Conservation (phyloP, 92 coral and sea anemone species). For the Ricordea florida region DNA sequence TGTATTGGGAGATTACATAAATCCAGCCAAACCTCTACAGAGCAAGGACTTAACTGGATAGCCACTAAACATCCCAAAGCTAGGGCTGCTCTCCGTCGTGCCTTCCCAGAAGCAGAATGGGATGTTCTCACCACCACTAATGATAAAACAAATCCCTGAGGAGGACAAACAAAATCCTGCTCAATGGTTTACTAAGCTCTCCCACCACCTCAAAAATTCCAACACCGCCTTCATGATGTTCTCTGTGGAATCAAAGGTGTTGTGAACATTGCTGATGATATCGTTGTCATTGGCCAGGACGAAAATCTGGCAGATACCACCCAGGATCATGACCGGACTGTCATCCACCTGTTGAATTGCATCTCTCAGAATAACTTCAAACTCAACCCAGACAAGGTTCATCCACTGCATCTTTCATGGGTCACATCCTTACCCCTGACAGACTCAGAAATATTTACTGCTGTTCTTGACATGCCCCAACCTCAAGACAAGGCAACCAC, state of each 20-base stretch:
- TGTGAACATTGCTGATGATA: conserved; percentile 66
- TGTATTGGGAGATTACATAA: neutral
- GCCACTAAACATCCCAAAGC: conserved; percentile 20
- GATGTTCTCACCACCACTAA: conserved; percentile 46
- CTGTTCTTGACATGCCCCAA: conserved; percentile 52
- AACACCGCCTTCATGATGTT: conserved; percentile 53
- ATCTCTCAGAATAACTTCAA: conserved; percentile 59
- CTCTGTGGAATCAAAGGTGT: conserved; percentile 52
- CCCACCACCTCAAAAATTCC: conserved; percentile 64
- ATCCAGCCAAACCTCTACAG: neutral
- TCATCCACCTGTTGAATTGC: conserved; percentile 25
- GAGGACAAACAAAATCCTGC: no score
- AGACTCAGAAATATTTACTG: conserved; percentile 18
- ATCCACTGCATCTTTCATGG: conserved; percentile 28
- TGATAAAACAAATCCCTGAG: conserved; percentile 46
- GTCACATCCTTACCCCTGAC: conserved; percentile 16
- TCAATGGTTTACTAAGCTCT: neutral
- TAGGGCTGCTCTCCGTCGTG: conserved; percentile 18
- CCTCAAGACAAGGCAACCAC: conserved; percentile 69
- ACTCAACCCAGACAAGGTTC: conserved; percentile 68
- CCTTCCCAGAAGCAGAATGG: no score
- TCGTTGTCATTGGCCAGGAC: conserved; percentile 47
- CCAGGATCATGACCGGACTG: conserved; percentile 27
- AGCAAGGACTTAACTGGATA: conserved; percentile 18
- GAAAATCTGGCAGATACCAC: conserved; percentile 3